phyloP scores from a whole-genome alignment of 2,113 vertebrate genomes.

The Chaetorhynchus papuensis region DNA sequence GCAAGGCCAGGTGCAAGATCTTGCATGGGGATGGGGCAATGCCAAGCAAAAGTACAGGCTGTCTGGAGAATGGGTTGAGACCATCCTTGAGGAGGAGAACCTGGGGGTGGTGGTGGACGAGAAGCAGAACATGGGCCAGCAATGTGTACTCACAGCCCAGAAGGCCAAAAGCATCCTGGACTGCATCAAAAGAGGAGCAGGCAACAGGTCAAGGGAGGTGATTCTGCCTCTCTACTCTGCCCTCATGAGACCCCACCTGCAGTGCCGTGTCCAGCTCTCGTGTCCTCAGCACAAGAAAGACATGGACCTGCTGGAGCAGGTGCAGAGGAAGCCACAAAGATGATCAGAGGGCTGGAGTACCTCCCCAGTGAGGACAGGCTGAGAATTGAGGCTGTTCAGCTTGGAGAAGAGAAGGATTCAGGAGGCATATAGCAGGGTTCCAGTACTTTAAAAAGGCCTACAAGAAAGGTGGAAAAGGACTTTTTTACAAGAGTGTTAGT shows the following conservation, averaged over 20 bases:
- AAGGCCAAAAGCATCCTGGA: neutral
- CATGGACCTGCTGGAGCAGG: neutral
- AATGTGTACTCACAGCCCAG: neutral
- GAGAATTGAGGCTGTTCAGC: neutral
- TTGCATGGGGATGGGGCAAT: neutral
- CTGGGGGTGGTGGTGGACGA: fast-evolving
- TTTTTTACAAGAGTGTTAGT: neutral
- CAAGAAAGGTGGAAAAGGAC: neutral
- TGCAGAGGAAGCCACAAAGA: neutral
- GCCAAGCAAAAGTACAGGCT: neutral
- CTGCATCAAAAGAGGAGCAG: neutral
- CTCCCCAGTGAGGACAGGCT: neutral
- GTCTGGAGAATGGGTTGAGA: neutral
- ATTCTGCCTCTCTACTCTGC: neutral
- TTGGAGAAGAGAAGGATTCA: neutral
- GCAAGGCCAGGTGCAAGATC: neutral
- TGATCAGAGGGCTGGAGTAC: neutral
- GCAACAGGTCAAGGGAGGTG: neutral
- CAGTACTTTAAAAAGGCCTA: neutral
- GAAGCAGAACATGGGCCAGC: fast-evolving
- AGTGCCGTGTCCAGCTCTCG: neutral
- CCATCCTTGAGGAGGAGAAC: neutral
- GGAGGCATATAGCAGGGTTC: neutral
- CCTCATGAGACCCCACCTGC: neutral
- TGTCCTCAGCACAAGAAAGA: neutral